Percentiles rank a stretch among this genome's conserved stretches.
phyloP scores from a whole-genome alignment of 2,888 invertebrate genomes.

The Drosophila nr. perissopoda region DNA sequence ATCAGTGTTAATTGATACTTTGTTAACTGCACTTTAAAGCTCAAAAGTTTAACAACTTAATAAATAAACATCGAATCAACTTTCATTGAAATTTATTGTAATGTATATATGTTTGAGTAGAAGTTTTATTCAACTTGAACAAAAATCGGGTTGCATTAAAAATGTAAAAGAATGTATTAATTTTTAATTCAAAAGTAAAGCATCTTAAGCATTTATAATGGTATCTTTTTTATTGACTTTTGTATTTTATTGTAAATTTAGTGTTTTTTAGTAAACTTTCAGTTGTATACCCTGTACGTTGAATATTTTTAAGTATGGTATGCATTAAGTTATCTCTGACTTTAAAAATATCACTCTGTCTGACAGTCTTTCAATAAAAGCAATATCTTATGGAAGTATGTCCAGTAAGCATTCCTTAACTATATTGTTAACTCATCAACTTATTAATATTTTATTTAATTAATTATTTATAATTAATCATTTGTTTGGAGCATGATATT shows the following conservation, averaged over 20 bases:
- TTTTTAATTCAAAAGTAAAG: slow-evolving; percentile 16
- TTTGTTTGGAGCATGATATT: not conserved
- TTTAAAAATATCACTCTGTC: not conserved
- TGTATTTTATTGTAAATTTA: not conserved
- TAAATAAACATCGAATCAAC: slow-evolving; percentile 4
- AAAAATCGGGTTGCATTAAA: slow-evolving; percentile 1
- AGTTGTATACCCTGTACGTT: slow-evolving; percentile 12
- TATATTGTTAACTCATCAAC: not conserved
- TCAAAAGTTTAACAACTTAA: slow-evolving; percentile 3
- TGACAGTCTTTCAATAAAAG: not conserved
- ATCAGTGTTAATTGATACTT: slow-evolving; percentile 6
- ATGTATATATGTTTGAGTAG: not conserved
- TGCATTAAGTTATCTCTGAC: not conserved
- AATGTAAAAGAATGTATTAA: slow-evolving; percentile 5
- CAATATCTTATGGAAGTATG: not conserved
- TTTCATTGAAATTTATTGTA: slow-evolving; percentile 1
- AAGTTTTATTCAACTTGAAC: slow-evolving; percentile 1
- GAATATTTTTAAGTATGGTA: too few relatives aligned
- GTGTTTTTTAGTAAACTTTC: not conserved
- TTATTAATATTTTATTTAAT: not conserved
- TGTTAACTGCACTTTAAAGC: slow-evolving; percentile 9
- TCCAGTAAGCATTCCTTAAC: not conserved
- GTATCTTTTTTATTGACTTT: slow-evolving; percentile 5
- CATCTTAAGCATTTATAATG: slow-evolving; percentile 7
- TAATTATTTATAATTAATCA: not conserved